Conservation (phyloP, 2,113 vertebrate species). For the Sciurus niger region DNA sequence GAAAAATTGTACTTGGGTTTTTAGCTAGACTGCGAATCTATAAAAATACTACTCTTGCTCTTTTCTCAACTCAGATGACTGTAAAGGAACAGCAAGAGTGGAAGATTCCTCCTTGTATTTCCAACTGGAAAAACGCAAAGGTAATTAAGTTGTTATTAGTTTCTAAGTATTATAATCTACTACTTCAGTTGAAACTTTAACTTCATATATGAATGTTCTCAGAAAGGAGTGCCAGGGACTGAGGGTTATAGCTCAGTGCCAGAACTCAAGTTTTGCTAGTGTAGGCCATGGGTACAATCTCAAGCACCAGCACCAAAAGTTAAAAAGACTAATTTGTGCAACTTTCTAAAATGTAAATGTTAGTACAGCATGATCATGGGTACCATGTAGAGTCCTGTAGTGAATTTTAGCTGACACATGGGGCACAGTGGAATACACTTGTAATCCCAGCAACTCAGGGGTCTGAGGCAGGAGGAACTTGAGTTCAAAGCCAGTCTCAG, state of each 20-base stretch:
- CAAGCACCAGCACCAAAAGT: not conserved
- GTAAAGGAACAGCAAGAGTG: slow-evolving; percentile 99
- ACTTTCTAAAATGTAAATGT: not conserved
- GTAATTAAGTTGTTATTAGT: slow-evolving; percentile 88
- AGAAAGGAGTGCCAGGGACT: not conserved
- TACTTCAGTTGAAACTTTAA: slow-evolving; percentile 72
- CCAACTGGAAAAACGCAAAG: slow-evolving; percentile 99
- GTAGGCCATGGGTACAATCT: not conserved
- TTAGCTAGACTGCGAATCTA: slow-evolving; percentile 58
- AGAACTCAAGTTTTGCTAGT: not conserved
- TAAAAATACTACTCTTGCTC: slow-evolving; percentile 57
- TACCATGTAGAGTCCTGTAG: not conserved
- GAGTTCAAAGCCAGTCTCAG: too few species aligned
- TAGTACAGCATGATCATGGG: slow-evolving; percentile 20
- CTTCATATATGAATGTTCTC: slow-evolving; percentile 70
- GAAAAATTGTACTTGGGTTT: slow-evolving; percentile 14
- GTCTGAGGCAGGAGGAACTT: too few species aligned
- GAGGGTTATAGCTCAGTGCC: not conserved
- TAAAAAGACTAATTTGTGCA: not conserved
- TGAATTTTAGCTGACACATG: slow-evolving; percentile 31
- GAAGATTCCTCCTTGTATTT: slow-evolving; percentile 99
- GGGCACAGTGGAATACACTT: too few species aligned
- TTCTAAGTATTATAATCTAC: slow-evolving; percentile 65
- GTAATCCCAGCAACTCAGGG: too few species aligned
- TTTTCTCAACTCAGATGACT: slow-evolving; percentile 93